phyloP scores from a whole-genome alignment of 1,140 invertebrate genomes.

The Drosophila paulistorum region DNA sequence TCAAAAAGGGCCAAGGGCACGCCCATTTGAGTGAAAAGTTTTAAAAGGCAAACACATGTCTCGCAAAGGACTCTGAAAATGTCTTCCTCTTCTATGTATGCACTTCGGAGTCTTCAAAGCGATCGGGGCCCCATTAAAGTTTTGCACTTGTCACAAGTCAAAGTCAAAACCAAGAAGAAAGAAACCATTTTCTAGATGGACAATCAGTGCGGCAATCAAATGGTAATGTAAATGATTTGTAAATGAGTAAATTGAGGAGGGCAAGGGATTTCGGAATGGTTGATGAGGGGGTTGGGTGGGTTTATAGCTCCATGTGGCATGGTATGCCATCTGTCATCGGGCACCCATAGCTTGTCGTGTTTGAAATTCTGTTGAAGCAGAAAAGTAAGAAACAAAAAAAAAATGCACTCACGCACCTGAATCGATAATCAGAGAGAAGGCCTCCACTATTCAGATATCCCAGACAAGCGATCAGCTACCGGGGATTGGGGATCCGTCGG shows the following conservation, averaged over 20 bases:
- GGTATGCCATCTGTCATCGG: slow-evolving; percentile 64
- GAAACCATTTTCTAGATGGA: slow-evolving; percentile 38
- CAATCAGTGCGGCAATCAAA: slow-evolving; percentile 59
- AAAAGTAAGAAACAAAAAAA: slow-evolving; percentile 16
- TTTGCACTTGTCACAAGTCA: slow-evolving; percentile 55
- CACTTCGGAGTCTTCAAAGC: slow-evolving; percentile 46
- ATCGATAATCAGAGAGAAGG: slow-evolving; percentile 65
- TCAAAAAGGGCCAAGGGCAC: slow-evolving; percentile 57
- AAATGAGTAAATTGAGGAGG: slow-evolving; percentile 17
- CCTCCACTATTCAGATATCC: slow-evolving; percentile 13
- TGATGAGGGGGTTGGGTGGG: background rate
- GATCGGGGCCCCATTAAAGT: slow-evolving; percentile 57
- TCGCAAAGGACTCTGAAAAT: background rate
- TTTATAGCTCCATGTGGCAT: slow-evolving; percentile 19
- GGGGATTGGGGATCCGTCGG: slow-evolving; percentile 27
- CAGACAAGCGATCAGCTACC: slow-evolving; percentile 45
- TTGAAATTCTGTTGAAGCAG: slow-evolving; percentile 65
- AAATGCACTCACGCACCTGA: slow-evolving; percentile 79
- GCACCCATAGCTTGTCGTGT: slow-evolving; percentile 49
- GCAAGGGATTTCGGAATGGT: background rate
- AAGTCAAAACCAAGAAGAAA: slow-evolving; percentile 28
- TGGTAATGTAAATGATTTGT: slow-evolving; percentile 51
- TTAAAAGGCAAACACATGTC: slow-evolving; percentile 44
- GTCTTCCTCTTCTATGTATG: no score
- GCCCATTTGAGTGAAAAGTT: slow-evolving; percentile 41